These are phyloP conservation scores for Netelia melanura DNA, from an alignment of 2,888 invertebrate genomes.

Conservation along the genomic window DNA sequence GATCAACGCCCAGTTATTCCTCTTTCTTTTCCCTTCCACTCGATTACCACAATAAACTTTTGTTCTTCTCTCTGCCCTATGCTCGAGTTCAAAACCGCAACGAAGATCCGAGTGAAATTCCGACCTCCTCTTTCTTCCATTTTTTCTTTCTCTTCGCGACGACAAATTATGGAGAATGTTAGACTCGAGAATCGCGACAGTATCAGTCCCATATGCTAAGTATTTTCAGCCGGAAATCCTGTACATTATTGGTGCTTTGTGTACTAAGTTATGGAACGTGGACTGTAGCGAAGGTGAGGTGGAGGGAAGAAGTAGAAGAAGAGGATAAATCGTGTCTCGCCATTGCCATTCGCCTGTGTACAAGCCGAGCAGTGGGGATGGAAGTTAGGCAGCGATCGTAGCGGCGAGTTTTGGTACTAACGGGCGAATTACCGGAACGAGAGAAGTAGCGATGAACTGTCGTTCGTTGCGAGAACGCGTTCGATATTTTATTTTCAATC, in stretches of 20 bases:
- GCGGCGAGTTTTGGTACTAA: too few species aligned
- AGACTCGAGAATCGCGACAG: neutral
- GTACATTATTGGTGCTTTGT: conserved; percentile 15
- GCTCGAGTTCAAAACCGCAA: neutral
- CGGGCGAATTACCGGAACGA: too few species aligned
- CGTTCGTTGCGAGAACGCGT: too few species aligned
- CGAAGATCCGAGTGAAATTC: too few species aligned
- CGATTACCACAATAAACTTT: neutral
- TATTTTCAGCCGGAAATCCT: conserved; percentile 46
- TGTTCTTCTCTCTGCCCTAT: neutral
- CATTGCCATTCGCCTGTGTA: too few species aligned
- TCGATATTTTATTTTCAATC: too few species aligned
- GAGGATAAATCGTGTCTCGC: too few species aligned
- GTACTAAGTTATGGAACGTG: conserved; percentile 48
- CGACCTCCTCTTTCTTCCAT: too few species aligned
- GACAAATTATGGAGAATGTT: neutral
- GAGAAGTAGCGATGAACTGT: too few species aligned
- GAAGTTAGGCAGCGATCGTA: too few species aligned
- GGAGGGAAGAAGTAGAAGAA: neutral
- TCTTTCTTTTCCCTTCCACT: neutral
- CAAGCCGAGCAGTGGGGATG: too few species aligned
- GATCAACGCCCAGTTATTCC: neutral
- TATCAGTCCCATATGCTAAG: conserved; percentile 27
- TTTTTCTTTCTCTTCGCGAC: neutral
- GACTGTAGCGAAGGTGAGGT: conserved; percentile 26